Conservation (phyloP, 2,797 vertebrate genomes). For the Pantherophis vulpinus region DNA sequence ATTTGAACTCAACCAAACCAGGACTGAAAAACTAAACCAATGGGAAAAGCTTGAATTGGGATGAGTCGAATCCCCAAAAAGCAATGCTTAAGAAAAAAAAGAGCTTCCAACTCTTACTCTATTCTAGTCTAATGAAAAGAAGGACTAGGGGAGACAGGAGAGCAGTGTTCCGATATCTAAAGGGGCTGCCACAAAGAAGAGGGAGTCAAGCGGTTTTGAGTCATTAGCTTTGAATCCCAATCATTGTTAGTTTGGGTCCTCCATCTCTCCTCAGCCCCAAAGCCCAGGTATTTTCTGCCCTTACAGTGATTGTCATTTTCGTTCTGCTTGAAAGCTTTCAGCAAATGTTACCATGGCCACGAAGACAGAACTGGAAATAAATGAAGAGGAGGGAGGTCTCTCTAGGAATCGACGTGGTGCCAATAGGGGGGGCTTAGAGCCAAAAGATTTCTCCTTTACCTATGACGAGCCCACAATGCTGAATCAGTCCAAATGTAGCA, state of each 20-base stretch:
- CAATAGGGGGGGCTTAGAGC: constrained; percentile 64
- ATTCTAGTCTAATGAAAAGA: no score
- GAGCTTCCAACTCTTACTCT: no score
- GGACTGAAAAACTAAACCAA: neutral
- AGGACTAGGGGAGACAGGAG: no score
- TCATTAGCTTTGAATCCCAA: constrained; percentile 78
- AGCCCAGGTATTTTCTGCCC: constrained; percentile 67
- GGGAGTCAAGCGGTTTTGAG: constrained; percentile 61
- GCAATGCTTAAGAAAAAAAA: no score
- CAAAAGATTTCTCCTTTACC: constrained; percentile 69
- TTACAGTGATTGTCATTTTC: constrained; percentile 75
- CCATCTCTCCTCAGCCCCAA: constrained; percentile 47
- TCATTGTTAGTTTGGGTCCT: constrained; percentile 66
- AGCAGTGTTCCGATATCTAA: no score
- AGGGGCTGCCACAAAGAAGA: no score
- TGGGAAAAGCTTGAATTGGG: neutral
- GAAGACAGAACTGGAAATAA: constrained; percentile 72
- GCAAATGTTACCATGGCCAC: constrained; percentile 75
- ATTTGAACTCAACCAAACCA: neutral
- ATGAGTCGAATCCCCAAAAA: neutral
- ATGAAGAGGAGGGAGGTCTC: constrained; percentile 65
- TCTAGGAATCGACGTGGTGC: constrained; percentile 61
- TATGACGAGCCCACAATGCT: constrained; percentile 51
- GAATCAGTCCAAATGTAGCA: constrained; percentile 70
- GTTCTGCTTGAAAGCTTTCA: constrained; percentile 76